phyloP scores from a whole-genome alignment of 2,113 vertebrate genomes.

The Antigone vipio region DNA sequence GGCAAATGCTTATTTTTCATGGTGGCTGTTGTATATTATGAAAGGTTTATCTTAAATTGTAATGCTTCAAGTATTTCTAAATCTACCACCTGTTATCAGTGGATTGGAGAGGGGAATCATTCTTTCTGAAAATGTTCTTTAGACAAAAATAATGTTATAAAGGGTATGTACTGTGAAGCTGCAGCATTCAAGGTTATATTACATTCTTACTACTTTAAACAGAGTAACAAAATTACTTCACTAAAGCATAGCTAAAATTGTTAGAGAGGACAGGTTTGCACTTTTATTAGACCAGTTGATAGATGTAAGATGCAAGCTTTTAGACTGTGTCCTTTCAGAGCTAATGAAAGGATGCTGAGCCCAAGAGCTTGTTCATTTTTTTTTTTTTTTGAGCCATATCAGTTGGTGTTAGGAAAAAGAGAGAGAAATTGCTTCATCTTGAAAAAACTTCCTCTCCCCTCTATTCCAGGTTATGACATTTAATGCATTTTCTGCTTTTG shows the following conservation, averaged over 20 bases:
- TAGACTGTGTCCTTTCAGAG: not conserved
- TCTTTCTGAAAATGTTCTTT: not conserved
- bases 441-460: not conserved
- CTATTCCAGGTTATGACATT: not conserved
- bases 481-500: slow-evolving; percentile 36
- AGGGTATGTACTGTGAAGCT: not conserved
- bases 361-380: not conserved
- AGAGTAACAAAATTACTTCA: slow-evolving; percentile 17
- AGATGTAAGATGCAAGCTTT: slow-evolving; percentile 1
- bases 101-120: not conserved
- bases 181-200: not conserved
- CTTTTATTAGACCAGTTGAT: slow-evolving; percentile 1
- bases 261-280: not conserved
- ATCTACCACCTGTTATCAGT: slow-evolving; percentile 19
- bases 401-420: not conserved
- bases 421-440: not conserved
- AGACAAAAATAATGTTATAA: not conserved
- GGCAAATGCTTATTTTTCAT: slow-evolving; percentile 16
- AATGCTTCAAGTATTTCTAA: slow-evolving; percentile 18
- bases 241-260: not conserved
- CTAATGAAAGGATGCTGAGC: slow-evolving; percentile 34
- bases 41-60: slow-evolving; percentile 7
- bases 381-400: not conserved
- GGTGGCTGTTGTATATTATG: not conserved
- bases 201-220: not conserved